Base-by-base conservation (phyloP, 2,888 invertebrate species). In the Thumatha senex region DNA sequence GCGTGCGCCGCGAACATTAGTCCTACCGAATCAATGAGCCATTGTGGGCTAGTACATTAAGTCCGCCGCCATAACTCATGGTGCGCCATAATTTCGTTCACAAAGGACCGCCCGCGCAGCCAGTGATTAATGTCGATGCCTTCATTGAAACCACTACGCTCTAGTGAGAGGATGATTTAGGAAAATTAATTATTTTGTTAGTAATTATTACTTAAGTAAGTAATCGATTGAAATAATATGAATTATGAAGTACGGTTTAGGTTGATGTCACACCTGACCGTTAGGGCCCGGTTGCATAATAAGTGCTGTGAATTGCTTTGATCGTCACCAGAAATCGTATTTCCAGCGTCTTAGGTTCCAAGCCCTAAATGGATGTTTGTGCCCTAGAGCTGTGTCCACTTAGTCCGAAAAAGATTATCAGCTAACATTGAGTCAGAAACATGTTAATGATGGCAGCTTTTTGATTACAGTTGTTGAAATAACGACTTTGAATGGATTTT, bases 81-180 rank as follows among this genome's bases (percentile, higher is more conserved):
- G 64, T 51, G 62, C 43, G 62, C 77, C 72, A 76, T 83, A 80
- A 84, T 80, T 81, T 74, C 56, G 67, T 58, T 56, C 69, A 82
- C 82, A 84, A 82, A 76, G 65, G 83, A 74, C 84, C 84, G 70
- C 85, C 86, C 71, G 76, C 68, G 48, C 77, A 53, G 72, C 39
- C 47, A 47, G 58, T 78, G 83, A 86, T 86, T 82, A 84, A 87
- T 85, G 74, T 58, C 73, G 69, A 58, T 76, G 48, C 67, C 60
- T 52, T 50, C 58, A 61, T 44, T 46, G 46, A 46, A 46, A 46
- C 46, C 35, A 24, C 18, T 24, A 48, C 49, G 39, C 33, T 57
- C 31, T 40, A 13, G 45, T 30, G 46, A 50, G 49, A 40, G 40
- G 45, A 44, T 50, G 46, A 43, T 39, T 46, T 42, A 47, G 31